Conservation (phyloP, 2,113 vertebrate genomes). For the Hippocampus comes region DNA sequence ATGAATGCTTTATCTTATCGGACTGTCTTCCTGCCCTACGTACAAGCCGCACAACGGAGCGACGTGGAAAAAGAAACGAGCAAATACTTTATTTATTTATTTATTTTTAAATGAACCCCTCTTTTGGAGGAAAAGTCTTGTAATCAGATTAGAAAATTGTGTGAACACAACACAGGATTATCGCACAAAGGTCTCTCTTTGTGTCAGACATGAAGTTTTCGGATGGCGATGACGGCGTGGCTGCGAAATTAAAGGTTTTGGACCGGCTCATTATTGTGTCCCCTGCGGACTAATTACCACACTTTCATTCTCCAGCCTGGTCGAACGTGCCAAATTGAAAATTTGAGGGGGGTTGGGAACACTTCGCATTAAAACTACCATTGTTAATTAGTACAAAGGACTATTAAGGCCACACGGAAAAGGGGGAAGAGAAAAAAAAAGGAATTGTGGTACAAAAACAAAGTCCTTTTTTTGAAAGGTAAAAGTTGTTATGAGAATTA, state of each 20-base stretch:
- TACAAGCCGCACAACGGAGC: conserved; percentile 29
- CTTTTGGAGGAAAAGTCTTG: conserved; percentile 16
- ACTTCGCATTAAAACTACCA: conserved; percentile 38
- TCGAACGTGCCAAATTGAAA: conserved; percentile 55
- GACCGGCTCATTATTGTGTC: conserved; percentile 58
- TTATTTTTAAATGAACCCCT: conserved; percentile 21
- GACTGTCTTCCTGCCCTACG: conserved; percentile 26
- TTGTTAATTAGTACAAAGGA: conserved; percentile 32
- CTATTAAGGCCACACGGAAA: neutral
- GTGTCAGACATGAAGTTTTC: conserved; percentile 43
- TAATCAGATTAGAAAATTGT: conserved; percentile 34
- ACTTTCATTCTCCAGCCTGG: conserved; percentile 58
- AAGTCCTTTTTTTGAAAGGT: neutral
- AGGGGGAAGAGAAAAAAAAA: neutral
- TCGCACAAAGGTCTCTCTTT: conserved; percentile 27
- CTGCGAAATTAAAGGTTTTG: conserved; percentile 58
- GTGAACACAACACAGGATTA: conserved; percentile 13
- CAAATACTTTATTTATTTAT: neutral
- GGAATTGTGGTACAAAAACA: neutral
- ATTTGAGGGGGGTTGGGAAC: conserved; percentile 3
- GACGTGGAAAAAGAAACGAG: conserved; percentile 28
- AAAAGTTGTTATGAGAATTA: neutral
- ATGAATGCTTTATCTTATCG: conserved; percentile 42
- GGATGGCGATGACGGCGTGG: conserved; percentile 34
- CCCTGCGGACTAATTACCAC: conserved; percentile 69